Evolutionary conservation across 1,140 invertebrate genomes (phyloP), one percentile per base, ranked within the genome.

Genomic region (Drosophila pruinosa): DNA sequence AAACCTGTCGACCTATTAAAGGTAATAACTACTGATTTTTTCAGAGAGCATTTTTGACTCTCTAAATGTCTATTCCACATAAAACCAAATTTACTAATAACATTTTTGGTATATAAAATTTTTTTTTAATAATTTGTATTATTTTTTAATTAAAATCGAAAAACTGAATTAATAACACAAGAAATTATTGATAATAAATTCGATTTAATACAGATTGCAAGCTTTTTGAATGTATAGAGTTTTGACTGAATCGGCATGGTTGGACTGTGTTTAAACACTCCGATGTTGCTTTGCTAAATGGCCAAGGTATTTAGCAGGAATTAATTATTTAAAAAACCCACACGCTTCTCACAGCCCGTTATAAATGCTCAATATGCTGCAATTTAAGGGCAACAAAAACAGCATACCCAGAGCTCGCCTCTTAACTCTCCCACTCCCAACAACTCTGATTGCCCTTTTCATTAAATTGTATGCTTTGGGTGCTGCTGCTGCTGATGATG

Each of bases 311-410:
- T 89, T 89, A 89, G 85, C 74, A 83, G 59, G 31, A 54, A 89
- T 89, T 69, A 85, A 89, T 89, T 80, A 89, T 89, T 89, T 72
- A 89, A 70, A 56, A 67, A 75, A 21, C 62, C 71, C 72, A 61
- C 68, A 54, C 57, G 31, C 28, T 31, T 19, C 47, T 24, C 22
- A 31, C 47, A 45, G 12, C 17, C 63, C 47, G 28, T 52, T 15
- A 65, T 70, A 78, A 88, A 76, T 78, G 82, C 75, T 76, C 82
- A 88, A 88, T 88, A 88, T 88, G 82, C 83, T 88, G 82, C 82
- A 88, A 88, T 88, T 88, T 89, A 69, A 71, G 72, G 75, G 71
- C 64, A 64, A 61, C 43, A 43, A 64, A 47, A 39, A 67, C 67
- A 48, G 31, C 41, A 38, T 36, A 48, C 47, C 17, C 28, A n/a